Conservation (phyloP, 2,113 vertebrate genomes). For the Passerina amoena region DNA sequence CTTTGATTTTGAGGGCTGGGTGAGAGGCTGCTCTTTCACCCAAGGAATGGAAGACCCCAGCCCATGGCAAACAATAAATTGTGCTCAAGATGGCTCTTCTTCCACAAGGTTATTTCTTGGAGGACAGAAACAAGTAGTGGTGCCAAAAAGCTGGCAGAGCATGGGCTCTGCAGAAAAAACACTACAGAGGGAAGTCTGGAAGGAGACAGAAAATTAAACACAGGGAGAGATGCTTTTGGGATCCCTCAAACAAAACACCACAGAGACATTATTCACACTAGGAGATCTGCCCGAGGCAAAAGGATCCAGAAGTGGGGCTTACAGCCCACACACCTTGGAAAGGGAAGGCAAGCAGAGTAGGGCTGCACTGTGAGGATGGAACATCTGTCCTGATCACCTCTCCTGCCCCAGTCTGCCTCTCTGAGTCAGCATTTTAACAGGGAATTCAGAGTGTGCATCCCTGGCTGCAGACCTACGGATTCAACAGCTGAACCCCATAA, state of each 20-base stretch:
- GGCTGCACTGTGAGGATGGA: not conserved
- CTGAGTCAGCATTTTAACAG: not conserved
- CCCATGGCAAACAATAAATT: not conserved
- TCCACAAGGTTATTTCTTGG: not conserved
- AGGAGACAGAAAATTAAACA: not conserved
- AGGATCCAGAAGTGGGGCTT: not conserved
- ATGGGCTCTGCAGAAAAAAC: conserved; percentile 32
- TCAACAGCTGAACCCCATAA: not conserved
- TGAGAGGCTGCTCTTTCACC: not conserved
- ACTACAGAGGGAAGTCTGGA: not conserved
- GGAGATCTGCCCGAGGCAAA: not conserved
- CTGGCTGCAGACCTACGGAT: not conserved
- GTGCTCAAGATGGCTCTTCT: not conserved
- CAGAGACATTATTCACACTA: not conserved
- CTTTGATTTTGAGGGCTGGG: not conserved
- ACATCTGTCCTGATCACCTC: not conserved
- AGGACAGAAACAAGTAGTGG: not conserved
- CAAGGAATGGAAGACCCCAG: not conserved
- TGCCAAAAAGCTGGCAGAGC: conserved; percentile 16
- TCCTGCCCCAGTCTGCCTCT: not conserved
- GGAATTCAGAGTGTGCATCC: not conserved
- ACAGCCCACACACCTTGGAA: not conserved
- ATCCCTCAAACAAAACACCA: not conserved
- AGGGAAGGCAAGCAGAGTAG: not conserved
- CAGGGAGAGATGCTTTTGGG: not conserved